These are phyloP conservation scores for Petrocephalus sullivani DNA, from an alignment of 2,797 vertebrate genomes.

Conservation along the genomic window DNA sequence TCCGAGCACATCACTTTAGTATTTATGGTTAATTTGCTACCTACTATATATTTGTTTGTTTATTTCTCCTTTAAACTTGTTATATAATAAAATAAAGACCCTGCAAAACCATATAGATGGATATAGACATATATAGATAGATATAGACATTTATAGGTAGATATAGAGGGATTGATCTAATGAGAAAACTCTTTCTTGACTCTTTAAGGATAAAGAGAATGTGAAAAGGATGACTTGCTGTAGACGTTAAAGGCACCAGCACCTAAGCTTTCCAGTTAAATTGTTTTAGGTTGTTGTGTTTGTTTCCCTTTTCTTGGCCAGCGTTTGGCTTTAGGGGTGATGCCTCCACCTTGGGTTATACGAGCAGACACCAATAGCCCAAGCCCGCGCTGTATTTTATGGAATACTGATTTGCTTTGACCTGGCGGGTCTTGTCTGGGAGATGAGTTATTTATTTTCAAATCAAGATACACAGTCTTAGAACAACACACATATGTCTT, in stretches of 20 bases:
- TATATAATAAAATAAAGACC: not conserved
- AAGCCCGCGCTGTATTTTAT: not conserved
- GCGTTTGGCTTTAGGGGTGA: not conserved
- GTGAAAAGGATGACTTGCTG: not conserved
- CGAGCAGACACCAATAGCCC: not conserved
- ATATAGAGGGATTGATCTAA: not conserved
- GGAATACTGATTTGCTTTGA: not conserved
- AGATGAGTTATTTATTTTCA: not conserved
- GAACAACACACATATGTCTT: not conserved
- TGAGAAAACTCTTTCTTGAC: not conserved
- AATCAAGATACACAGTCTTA: not conserved
- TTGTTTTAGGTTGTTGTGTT: not conserved
- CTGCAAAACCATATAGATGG: not conserved
- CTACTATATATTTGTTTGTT: not conserved
- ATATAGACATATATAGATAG: no score
- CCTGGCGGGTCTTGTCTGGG: not conserved
- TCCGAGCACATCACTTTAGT: not conserved
- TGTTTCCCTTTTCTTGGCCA: not conserved
- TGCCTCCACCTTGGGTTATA: not conserved
- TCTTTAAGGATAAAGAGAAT: not conserved
- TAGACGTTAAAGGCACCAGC: not conserved
- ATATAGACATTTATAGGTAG: no score
- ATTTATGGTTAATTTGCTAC: not conserved
- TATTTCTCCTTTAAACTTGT: not conserved
- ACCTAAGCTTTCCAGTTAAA: not conserved